These are phyloP conservation scores for Lacerta viridis DNA, from an alignment of 2,797 vertebrate genomes.

Conservation along the genomic window DNA sequence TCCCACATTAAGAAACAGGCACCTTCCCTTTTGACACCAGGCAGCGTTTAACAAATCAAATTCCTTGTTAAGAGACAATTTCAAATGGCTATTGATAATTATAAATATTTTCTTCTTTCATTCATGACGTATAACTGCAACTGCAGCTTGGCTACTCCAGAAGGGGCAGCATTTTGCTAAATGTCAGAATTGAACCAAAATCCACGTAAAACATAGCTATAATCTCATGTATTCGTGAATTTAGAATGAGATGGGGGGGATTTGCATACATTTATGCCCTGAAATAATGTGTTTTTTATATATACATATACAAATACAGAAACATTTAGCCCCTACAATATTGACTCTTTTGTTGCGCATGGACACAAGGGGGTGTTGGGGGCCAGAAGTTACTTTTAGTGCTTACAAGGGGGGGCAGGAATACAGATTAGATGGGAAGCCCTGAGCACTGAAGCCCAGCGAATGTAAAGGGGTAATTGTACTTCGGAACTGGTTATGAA, in stretches of 20 bases:
- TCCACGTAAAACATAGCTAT: conserved; percentile 78
- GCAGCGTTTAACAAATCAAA: conserved; percentile 62
- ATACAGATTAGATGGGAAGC: conserved; percentile 49
- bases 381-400: conserved; percentile 73
- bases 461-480: conserved; percentile 50
- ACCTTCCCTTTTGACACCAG: conserved; percentile 50
- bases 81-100: conserved; percentile 78
- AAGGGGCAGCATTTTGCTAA: conserved; percentile 80
- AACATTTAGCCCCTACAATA: conserved; percentile 70
- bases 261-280: conserved; percentile 67
- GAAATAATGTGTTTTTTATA: conserved; percentile 64
- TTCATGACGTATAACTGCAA: conserved; percentile 79
- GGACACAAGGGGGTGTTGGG: conserved; percentile 73
- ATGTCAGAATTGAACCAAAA: conserved; percentile 77
- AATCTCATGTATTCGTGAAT: conserved; percentile 79
- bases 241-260: conserved; percentile 71
- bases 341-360: conserved; percentile 69
- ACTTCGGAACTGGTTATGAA: conserved; percentile 54
- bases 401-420: conserved; percentile 37
- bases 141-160: conserved; percentile 74
- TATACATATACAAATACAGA: conserved; percentile 70
- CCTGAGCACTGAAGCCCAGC: conserved; percentile 11
- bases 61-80: conserved; percentile 68
- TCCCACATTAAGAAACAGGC: conserved; percentile 45
- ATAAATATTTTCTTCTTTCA: conserved; percentile 78